phyloP scores from a whole-genome alignment of 2,888 invertebrate species.

The Dolichomitus sp. region DNA sequence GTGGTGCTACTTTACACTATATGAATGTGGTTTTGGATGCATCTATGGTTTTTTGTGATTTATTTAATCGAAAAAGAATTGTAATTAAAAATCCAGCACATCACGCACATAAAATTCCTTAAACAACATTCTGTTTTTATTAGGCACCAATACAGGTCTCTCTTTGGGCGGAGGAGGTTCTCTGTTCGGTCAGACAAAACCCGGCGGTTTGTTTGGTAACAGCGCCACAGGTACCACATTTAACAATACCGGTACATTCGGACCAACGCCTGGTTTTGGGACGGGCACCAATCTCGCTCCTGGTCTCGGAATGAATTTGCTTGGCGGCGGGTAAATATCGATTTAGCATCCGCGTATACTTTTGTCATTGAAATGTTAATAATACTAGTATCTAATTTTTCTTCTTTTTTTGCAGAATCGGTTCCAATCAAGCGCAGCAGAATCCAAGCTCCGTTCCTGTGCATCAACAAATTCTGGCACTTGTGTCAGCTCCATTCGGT shows the following conservation, averaged over 20 bases:
- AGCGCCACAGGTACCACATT: constrained; percentile 86
- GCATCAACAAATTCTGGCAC: constrained; percentile 91
- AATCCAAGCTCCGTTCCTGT: constrained; percentile 86
- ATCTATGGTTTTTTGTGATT: too few species aligned
- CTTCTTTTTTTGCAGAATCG: constrained; percentile 71
- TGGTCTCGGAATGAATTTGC: constrained; percentile 77
- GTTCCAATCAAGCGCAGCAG: constrained; percentile 80
- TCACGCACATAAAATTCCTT: neutral
- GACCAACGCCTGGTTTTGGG: constrained; percentile 85
- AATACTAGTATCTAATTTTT: constrained; percentile 18
- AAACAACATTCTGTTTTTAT: neutral
- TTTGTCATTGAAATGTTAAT: neutral
- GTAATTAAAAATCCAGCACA: neutral
- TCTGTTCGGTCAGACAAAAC: constrained; percentile 85
- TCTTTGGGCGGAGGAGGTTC: constrained; percentile 77
- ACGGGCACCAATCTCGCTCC: constrained; percentile 72
- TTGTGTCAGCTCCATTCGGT: constrained; percentile 95
- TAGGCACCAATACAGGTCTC: constrained; percentile 84
- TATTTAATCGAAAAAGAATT: neutral
- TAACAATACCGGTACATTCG: constrained; percentile 84
- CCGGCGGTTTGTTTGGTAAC: constrained; percentile 88
- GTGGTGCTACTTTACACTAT: too few species aligned
- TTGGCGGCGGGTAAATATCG: constrained; percentile 74
- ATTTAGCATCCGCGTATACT: constrained; percentile 29
- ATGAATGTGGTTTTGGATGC: neutral